Base-by-base conservation (phyloP, 2,888 invertebrate genomes). In the Caenorhabditis auriculariae region DNA sequence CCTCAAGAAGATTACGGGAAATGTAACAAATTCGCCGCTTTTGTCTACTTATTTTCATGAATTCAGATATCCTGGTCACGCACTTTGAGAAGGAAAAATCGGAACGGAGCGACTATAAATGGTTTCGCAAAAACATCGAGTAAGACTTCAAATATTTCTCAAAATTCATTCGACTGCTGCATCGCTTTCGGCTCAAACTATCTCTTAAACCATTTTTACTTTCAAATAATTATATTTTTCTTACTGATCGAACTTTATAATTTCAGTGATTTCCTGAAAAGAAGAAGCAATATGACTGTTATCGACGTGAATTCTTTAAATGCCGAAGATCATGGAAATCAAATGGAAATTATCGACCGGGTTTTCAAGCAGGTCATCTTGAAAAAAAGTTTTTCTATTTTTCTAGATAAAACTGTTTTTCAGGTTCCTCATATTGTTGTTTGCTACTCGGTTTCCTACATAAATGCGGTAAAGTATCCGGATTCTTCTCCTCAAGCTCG, bases 91-190 rank as follows among this genome's bases (percentile, higher is more conserved):
- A 4, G 19, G 59, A 37, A 1, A 17, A 29, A 9, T 4, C 23
- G 2, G 65, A 66, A 21, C 52, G 27, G 28, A 41, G 39, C 5
- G 37, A 61, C 21, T 59, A 28, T 26, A 24, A 24, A 38, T 66
- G 65, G 65, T 51, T 66, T 17, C 32, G 42, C 45, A 43, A 59
- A 26, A 66, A 66, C 19, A 35, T 66, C 32, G 27, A 24, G 23
- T 45, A 27, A 3, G 50, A 54, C 23, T 29, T 56, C 27, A 21
- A 44, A 23, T 45, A 24, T 23, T 19, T n/a, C 6, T 26, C 35
- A 38, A 23, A 28, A n/a, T n/a, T n/a, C n/a, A n/a, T n/a, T n/a
- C n/a, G n/a, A n/a, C n/a, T n/a, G n/a, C n/a, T n/a, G n/a, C n/a
- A n/a, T n/a, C n/a, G n/a, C n/a, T n/a, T n/a, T n/a, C n/a, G n/a